Conservation (phyloP, 2,888 invertebrate genomes). For the Helicoverpa assulta region DNA sequence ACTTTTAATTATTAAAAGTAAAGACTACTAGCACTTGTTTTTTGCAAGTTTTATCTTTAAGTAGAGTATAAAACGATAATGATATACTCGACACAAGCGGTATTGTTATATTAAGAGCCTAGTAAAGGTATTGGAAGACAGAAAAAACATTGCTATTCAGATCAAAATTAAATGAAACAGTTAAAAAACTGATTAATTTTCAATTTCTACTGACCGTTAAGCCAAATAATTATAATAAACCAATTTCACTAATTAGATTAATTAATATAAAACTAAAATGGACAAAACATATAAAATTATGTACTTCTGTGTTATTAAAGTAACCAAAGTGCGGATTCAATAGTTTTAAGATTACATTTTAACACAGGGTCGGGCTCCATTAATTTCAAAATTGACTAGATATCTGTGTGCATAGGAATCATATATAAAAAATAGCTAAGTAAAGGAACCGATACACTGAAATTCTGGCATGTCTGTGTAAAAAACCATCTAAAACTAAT, state of each 20-base stretch:
- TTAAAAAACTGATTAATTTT: slow-evolving; percentile 74
- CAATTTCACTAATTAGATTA: slow-evolving; percentile 82
- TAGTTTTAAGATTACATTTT: slow-evolving; percentile 73
- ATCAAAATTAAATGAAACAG: slow-evolving; percentile 85
- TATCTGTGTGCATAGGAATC: slow-evolving; percentile 90
- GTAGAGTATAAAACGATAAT: slow-evolving; percentile 63
- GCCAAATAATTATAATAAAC: slow-evolving; percentile 81
- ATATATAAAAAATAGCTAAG: slow-evolving; percentile 87
- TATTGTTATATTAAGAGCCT: slow-evolving; percentile 72
- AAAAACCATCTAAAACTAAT: slow-evolving; percentile 81
- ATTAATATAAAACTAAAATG: slow-evolving; percentile 82
- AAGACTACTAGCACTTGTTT: slow-evolving; percentile 71
- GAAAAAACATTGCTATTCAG: slow-evolving; percentile 88
- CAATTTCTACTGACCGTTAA: slow-evolving; percentile 81
- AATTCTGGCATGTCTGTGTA: slow-evolving; percentile 85
- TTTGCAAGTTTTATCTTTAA: slow-evolving; percentile 58
- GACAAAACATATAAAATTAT: slow-evolving; percentile 84
- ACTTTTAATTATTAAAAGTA: slow-evolving; percentile 82
- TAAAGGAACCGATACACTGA: slow-evolving; percentile 89
- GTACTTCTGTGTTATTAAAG: slow-evolving; percentile 83
- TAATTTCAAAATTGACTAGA: slow-evolving; percentile 91
- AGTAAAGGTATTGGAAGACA: slow-evolving; percentile 87
- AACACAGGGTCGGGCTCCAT: slow-evolving; percentile 84
- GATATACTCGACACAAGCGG: slow-evolving; percentile 67
- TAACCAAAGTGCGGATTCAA: slow-evolving; percentile 80